phyloP scores from a whole-genome alignment of 2,888 invertebrate species.

The Eristalis tenax region DNA sequence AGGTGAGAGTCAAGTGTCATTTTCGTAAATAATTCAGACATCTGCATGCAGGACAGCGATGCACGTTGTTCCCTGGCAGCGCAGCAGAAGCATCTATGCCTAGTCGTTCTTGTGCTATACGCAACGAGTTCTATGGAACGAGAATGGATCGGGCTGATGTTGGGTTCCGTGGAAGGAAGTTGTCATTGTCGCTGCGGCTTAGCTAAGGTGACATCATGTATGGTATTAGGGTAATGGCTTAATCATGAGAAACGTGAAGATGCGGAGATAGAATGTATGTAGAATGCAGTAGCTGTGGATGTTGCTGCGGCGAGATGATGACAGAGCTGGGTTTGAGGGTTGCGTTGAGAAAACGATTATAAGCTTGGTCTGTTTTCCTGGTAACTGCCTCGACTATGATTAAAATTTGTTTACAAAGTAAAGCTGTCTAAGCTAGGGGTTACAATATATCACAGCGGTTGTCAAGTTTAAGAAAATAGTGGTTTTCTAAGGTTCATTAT shows the following conservation, averaged over 20 bases:
- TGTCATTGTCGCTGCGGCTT: constrained; percentile 34
- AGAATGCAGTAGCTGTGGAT: background rate
- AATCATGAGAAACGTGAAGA: constrained; percentile 65
- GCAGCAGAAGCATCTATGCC: constrained; percentile 15
- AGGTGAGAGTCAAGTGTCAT: constrained; percentile 75
- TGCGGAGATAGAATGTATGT: constrained; percentile 36
- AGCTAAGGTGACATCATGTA: constrained; percentile 62
- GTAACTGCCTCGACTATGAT: too few relatives aligned
- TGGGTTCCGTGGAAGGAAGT: constrained; percentile 28
- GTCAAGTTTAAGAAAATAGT: too few relatives aligned
- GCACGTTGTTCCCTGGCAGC: constrained; percentile 17
- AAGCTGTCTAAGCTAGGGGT: too few relatives aligned
- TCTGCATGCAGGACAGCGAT: constrained; percentile 54
- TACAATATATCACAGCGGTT: too few relatives aligned
- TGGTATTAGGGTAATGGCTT: constrained; percentile 67
- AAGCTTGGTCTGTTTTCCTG: too few relatives aligned
- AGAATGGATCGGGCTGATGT: background rate
- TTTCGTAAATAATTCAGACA: constrained; percentile 74
- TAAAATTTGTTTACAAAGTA: too few relatives aligned
- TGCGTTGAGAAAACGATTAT: too few relatives aligned
- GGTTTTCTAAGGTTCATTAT: too few relatives aligned
- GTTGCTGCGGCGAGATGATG: background rate
- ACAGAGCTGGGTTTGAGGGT: background rate
- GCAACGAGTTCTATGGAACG: constrained; percentile 41
- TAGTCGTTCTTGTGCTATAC: constrained; percentile 5